Evolutionary conservation across 1,140 invertebrate genomes (phyloP).

Genomic region (Teleogryllus occipitalis): DNA sequence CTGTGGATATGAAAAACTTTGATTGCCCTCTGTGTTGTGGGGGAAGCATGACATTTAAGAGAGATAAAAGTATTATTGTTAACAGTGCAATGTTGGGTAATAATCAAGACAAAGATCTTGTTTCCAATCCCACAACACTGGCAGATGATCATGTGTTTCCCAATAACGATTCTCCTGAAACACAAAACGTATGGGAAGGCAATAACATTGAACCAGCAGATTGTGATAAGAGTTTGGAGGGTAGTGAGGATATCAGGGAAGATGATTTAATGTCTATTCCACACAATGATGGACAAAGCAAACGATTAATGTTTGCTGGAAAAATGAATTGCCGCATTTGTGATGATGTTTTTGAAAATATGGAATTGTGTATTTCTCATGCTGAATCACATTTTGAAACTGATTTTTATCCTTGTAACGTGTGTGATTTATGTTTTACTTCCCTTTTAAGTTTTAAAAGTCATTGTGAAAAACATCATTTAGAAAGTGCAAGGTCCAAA

Average conservation of each 20-base stretch:
- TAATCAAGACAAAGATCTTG: too few species aligned
- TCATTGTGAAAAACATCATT: slow-evolving; percentile 17
- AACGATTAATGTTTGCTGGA: neutral
- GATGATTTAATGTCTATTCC: neutral
- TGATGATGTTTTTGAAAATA: slow-evolving; percentile 12
- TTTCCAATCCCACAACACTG: too few species aligned
- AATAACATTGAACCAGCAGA: neutral
- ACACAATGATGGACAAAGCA: neutral
- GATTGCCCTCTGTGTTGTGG: slow-evolving; percentile 14
- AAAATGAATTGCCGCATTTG: slow-evolving; percentile 18
- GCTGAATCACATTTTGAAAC: slow-evolving; percentile 12
- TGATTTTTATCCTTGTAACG: slow-evolving; percentile 18
- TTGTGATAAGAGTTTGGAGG: neutral
- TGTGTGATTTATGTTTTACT: slow-evolving; percentile 20
- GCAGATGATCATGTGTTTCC: neutral
- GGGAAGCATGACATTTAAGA: slow-evolving; percentile 7
- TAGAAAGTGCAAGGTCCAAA: neutral
- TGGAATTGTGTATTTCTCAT: slow-evolving; percentile 16
- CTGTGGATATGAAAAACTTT: neutral
- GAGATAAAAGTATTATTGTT: neutral
- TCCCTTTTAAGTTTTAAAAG: slow-evolving; percentile 5
- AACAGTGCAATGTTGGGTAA: too few species aligned
- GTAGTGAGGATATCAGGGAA: neutral
- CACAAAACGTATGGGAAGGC: neutral
- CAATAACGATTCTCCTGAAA: neutral